Evolutionary conservation across 2,113 vertebrate genomes (phyloP).

Genomic region (Larimichthys polyactis): DNA sequence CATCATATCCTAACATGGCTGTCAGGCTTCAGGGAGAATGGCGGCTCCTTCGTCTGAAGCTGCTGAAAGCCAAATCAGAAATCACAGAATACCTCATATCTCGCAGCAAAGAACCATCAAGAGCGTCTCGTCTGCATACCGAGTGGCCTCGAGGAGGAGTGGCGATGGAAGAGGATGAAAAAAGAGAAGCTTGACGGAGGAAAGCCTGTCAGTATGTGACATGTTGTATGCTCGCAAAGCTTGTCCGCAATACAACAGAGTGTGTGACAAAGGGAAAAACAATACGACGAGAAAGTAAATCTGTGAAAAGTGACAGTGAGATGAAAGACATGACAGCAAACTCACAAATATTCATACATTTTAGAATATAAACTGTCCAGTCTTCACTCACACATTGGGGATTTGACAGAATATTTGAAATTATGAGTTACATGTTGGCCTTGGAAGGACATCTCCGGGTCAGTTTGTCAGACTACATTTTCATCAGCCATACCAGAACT

Average conservation of each 20-base stretch:
- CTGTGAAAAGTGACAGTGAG: slow-evolving; percentile 16
- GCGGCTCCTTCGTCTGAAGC: slow-evolving; percentile 42
- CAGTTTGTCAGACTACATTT: neutral
- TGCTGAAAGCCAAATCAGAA: slow-evolving; percentile 66
- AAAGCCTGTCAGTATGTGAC: slow-evolving; percentile 60
- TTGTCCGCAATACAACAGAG: slow-evolving; percentile 35
- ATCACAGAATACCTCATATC: slow-evolving; percentile 61
- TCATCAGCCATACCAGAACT: slow-evolving; percentile 7
- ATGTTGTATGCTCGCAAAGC: slow-evolving; percentile 35
- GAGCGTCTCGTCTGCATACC: slow-evolving; percentile 51
- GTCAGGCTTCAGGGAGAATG: slow-evolving; percentile 65
- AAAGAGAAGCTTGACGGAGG: slow-evolving; percentile 40
- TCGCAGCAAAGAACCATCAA: slow-evolving; percentile 41
- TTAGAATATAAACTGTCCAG: neutral
- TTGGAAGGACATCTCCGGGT: slow-evolving; percentile 4
- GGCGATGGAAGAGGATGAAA: slow-evolving; percentile 18
- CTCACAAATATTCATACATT: slow-evolving; percentile 9
- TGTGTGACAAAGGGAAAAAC: slow-evolving; percentile 33
- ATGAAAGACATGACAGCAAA: slow-evolving; percentile 38
- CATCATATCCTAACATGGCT: slow-evolving; percentile 61
- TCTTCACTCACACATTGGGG: neutral
- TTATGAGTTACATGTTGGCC: neutral
- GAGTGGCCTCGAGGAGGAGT: slow-evolving; percentile 50
- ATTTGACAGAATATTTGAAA: slow-evolving; percentile 21
- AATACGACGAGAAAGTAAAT: slow-evolving; percentile 23